Evolutionary conservation across 2,113 vertebrate species (phyloP), one percentile per base, ranked within the genome.

Genomic region (Acrocephalus kingi): DNA sequence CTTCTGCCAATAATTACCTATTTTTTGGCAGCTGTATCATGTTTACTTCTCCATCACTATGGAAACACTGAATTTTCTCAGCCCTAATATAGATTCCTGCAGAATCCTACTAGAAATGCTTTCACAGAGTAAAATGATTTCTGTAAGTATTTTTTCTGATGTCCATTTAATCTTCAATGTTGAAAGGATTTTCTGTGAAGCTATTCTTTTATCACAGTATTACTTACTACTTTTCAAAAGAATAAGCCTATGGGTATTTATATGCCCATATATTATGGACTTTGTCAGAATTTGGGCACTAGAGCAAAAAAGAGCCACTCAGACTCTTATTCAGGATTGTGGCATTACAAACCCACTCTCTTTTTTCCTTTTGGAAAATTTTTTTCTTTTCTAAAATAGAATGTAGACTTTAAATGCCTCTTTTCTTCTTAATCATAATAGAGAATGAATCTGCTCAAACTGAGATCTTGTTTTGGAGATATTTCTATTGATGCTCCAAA

Each of bases 21-120:
- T 27, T 87, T 96, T 96, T 96, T 91, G 82, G 78, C 93, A 94
- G 72, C 55, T 5, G 24, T 67, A 74, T 83, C 55, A 45, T 96
- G 85, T 97, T 97, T 97, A 93, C 68, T 96, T 90, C 82, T 85
- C 19, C 63, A 87, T 97, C 84, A 92, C 95, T 91, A 95, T 95
- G 91, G 94, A 95, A 96, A 97, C 94, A 93, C 63, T 61, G 79
- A 77, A 55, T 90, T 95, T 94, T 88, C 68, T 86, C 72, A 88
- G 35, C 39, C 35, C 24, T 76, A 58, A 52, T 87, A 89, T 27
- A 91, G 81, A 92, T 84, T 91, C 49, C 46, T 59, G 35, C 35
- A 93, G 79, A 94, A 77, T 93, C 51, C 63, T 85, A 55, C 84
- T 85, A 74, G 77, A 93, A 91, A 75, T 73, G 52, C 48, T 80